These are phyloP conservation scores for Enteromius radiatus DNA, from an alignment of 2,797 vertebrate genomes.

Conservation along the genomic window DNA sequence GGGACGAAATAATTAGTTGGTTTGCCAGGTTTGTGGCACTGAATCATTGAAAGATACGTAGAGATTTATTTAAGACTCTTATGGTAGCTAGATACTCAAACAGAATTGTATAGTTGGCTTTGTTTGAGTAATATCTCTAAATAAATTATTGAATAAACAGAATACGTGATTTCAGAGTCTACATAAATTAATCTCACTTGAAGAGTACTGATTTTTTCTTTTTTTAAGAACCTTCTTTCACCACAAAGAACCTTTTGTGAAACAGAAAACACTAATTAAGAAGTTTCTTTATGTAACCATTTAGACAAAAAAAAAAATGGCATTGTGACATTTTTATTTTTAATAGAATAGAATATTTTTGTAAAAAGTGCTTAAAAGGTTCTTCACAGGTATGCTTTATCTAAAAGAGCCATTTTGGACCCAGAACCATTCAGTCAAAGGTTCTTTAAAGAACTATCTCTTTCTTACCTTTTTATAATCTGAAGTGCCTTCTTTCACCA, in stretches of 20 bases:
- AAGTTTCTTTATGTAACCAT: too few relatives aligned
- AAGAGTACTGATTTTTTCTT: background rate
- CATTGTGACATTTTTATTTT: too few relatives aligned
- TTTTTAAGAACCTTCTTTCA: too few relatives aligned
- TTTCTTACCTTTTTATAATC: background rate
- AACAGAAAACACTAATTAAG: too few relatives aligned
- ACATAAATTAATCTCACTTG: background rate
- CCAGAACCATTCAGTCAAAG: background rate
- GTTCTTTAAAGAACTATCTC: background rate
- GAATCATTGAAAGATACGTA: slow-evolving; percentile 3
- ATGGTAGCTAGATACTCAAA: background rate
- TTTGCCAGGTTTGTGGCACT: slow-evolving; percentile 8
- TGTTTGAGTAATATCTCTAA: background rate
- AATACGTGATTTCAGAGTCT: background rate
- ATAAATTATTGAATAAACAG: background rate
- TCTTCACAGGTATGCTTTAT: too few relatives aligned
- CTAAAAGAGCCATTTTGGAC: too few relatives aligned
- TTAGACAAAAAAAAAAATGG: too few relatives aligned
- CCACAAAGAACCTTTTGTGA: too few relatives aligned
- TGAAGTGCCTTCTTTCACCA: background rate
- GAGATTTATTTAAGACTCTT: background rate
- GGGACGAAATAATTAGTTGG: slow-evolving; percentile 15
- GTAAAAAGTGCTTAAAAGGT: too few relatives aligned
- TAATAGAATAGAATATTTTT: too few relatives aligned
- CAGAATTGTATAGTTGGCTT: slow-evolving; percentile 1